phyloP scores from a whole-genome alignment of 1,140 invertebrate genomes.

The Brachionus koreanus region DNA sequence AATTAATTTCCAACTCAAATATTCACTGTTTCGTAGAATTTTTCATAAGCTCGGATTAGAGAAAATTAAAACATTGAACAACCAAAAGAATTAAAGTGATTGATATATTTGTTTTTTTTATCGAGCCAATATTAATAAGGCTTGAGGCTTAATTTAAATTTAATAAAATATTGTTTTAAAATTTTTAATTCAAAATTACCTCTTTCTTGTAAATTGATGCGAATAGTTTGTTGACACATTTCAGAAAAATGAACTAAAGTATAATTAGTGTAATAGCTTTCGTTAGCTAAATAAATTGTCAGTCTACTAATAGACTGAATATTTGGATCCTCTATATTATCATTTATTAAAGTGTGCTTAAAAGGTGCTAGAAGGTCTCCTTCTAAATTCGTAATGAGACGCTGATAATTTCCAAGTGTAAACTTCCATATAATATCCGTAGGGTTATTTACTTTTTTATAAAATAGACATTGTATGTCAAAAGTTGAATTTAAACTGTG shows the following conservation, averaged over 20 bases:
- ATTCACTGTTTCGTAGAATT: background rate
- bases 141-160: constrained; percentile 6
- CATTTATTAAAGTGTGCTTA: constrained; percentile 2
- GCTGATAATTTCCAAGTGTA: background rate
- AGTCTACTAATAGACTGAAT: constrained; percentile 11
- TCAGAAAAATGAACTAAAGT: constrained; percentile 1
- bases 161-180: background rate
- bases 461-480: constrained; percentile 11
- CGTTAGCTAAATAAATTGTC: constrained; percentile 6
- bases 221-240: background rate
- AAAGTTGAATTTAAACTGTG: constrained; percentile 2
- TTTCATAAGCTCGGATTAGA: background rate
- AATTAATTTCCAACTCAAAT: background rate
- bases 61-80: background rate
- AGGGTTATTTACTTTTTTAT: constrained; percentile 25
- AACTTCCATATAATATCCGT: constrained; percentile 26
- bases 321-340: background rate
- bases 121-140: background rate
- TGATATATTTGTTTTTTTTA: background rate
- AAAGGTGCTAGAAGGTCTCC: background rate
- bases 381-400: constrained; percentile 10
- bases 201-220: constrained; percentile 24
- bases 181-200: background rate
- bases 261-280: constrained; percentile 35
- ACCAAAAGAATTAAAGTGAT: background rate